These are phyloP conservation scores for Ailuropoda melanoleuca DNA, from an alignment of 2,113 vertebrate genomes.

Conservation along the genomic window DNA sequence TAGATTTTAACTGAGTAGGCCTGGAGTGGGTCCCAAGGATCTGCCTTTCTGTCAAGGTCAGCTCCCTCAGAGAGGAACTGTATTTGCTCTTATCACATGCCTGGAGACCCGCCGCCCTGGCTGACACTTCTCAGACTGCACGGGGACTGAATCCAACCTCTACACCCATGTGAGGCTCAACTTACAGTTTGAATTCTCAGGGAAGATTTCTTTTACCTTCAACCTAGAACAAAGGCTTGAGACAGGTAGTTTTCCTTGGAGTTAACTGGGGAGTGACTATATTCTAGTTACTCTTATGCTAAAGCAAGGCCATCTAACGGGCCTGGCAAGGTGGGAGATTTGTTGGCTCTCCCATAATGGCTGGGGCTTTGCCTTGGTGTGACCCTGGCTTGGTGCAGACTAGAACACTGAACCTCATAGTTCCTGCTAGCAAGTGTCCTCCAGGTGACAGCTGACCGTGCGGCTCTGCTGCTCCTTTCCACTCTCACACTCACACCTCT, in stretches of 20 bases:
- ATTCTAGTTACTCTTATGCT: not conserved
- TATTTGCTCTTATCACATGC: not conserved
- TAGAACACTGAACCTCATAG: not conserved
- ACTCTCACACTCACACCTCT: not conserved
- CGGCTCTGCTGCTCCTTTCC: not conserved
- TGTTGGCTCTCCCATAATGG: accelerated
- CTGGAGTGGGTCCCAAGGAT: not conserved
- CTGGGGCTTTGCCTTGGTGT: too few relatives aligned
- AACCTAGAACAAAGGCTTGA: too few relatives aligned
- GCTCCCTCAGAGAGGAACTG: not conserved
- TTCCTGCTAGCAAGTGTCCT: too few relatives aligned
- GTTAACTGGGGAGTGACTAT: too few relatives aligned
- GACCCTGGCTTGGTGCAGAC: not conserved
- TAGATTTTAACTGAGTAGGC: not conserved
- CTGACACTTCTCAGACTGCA: too few relatives aligned
- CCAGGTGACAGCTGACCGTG: not conserved
- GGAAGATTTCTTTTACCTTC: not conserved
- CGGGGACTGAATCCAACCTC: not conserved
- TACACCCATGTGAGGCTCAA: not conserved
- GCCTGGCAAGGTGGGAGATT: too few relatives aligned
- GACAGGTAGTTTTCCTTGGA: not conserved
- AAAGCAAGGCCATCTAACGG: not conserved
- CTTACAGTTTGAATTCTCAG: not conserved
- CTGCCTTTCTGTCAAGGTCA: too few relatives aligned
- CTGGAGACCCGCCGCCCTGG: too few relatives aligned